These are phyloP conservation scores for Orbicella faveolata DNA, from an alignment of 64 coral and sea anemone species.

Conservation along the genomic window DNA sequence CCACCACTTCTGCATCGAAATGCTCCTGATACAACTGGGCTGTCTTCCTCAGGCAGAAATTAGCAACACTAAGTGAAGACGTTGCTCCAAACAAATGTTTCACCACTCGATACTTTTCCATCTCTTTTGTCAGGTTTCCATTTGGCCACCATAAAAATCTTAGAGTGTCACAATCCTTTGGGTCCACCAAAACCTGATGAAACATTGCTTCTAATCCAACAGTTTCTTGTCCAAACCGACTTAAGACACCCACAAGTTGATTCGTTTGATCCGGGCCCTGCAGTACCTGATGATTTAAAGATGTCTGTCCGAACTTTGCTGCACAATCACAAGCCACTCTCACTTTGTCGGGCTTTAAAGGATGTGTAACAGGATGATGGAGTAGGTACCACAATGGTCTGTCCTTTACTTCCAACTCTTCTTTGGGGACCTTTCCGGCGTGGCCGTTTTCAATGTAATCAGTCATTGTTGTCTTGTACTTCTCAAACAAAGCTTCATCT, in stretches of 20 bases:
- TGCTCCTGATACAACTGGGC: no score
- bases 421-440: conserved; percentile 51
- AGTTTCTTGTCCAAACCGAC: conserved; percentile 45
- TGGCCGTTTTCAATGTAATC: conserved; percentile 56
- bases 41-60: no score
- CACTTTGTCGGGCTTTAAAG: conserved; percentile 62
- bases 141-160: conserved; percentile 63
- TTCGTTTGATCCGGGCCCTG: conserved; percentile 47
- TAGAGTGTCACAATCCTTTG: conserved; percentile 32
- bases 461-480: conserved; percentile 44
- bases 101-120: conserved; percentile 37
- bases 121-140: conserved; percentile 25
- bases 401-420: conserved; percentile 35
- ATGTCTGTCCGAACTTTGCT: conserved; percentile 44
- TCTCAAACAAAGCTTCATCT: conserved; percentile 23
- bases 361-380: conserved; percentile 66
- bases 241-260: conserved; percentile 50
- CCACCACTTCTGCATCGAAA: no score
- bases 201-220: conserved; percentile 68
- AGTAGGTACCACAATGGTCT: conserved; percentile 60
- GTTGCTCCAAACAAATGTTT: conserved; percentile 50
- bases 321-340: conserved; percentile 60
- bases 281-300: conserved; percentile 51
- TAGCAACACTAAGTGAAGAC: conserved; percentile 18
- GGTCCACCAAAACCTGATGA: conserved; percentile 43